Conservation (phyloP, 2,113 vertebrate species). For the Percina caprodes region DNA sequence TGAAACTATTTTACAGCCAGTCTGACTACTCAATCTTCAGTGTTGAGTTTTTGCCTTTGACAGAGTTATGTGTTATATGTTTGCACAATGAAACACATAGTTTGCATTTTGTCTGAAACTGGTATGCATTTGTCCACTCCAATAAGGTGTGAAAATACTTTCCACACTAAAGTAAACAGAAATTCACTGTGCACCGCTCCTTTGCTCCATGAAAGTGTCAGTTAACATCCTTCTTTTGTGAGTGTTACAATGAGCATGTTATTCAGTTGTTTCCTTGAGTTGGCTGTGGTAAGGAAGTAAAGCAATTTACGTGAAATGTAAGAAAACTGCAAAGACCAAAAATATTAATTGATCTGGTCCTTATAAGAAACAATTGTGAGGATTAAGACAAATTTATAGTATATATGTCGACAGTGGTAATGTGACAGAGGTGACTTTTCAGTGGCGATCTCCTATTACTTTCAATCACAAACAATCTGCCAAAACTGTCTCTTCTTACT, state of each 20-base stretch:
- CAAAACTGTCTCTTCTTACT: not conserved
- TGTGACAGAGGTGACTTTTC: not conserved
- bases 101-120: not conserved
- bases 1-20: conserved; percentile 41
- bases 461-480: not conserved
- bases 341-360: not conserved
- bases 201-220: conserved; percentile 49
- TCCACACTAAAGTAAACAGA: not conserved
- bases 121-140: not conserved
- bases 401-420: not conserved
- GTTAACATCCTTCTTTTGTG: not conserved
- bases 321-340: not conserved
- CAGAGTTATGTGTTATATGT: not conserved
- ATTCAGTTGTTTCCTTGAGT: not conserved
- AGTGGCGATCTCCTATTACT: not conserved
- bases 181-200: conserved; percentile 20
- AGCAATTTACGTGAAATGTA: not conserved
- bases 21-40: not conserved
- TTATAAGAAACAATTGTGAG: not conserved
- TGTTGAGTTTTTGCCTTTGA: conserved; percentile 14
- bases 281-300: not conserved
- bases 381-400: not conserved
- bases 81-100: not conserved
- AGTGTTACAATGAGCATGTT: not conserved
- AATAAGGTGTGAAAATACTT: conserved; percentile 21